These are phyloP conservation scores for Drosophila arizonae DNA, from an alignment of 1,140 invertebrate genomes.

Conservation along the genomic window DNA sequence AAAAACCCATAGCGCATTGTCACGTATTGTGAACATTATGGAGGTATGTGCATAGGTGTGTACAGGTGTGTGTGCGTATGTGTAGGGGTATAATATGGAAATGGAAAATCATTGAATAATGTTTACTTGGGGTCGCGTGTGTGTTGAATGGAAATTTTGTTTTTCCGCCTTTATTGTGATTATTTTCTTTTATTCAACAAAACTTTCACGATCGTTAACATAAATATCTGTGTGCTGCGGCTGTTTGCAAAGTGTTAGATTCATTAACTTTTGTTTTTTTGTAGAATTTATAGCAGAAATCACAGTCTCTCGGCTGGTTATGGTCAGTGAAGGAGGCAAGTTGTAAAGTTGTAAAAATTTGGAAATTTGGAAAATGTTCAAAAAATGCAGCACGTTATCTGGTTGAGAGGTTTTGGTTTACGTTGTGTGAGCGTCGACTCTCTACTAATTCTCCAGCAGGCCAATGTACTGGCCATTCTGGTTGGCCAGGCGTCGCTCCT, in stretches of 20 bases:
- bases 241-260: conserved; percentile 1
- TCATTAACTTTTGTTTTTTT: conserved; percentile 1
- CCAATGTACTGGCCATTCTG: conserved; percentile 85
- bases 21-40: conserved; percentile 66
- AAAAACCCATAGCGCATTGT: conserved; percentile 56
- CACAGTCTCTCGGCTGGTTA: conserved; percentile 41
- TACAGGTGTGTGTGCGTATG: background rate
- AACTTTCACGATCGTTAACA: conserved; percentile 73
- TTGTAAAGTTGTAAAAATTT: background rate
- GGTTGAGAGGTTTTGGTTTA: conserved; percentile 11
- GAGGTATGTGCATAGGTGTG: background rate
- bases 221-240: conserved; percentile 35
- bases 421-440: background rate
- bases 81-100: conserved; percentile 39
- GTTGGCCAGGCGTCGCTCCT: conserved; percentile 84
- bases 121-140: conserved; percentile 40
- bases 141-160: conserved; percentile 65
- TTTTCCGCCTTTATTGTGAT: conserved; percentile 57
- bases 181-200: conserved; percentile 48
- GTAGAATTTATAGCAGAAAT: conserved; percentile 26
- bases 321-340: background rate
- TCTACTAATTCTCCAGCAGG: conserved; percentile 74
- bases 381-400: conserved; percentile 26
- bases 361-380: conserved; percentile 26
- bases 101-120: conserved; percentile 57